A percentile compares a stretch with the other conserved stretches of the same genome.
phyloP scores from a whole-genome alignment of 2,797 vertebrate species.

The Mus caroli region DNA sequence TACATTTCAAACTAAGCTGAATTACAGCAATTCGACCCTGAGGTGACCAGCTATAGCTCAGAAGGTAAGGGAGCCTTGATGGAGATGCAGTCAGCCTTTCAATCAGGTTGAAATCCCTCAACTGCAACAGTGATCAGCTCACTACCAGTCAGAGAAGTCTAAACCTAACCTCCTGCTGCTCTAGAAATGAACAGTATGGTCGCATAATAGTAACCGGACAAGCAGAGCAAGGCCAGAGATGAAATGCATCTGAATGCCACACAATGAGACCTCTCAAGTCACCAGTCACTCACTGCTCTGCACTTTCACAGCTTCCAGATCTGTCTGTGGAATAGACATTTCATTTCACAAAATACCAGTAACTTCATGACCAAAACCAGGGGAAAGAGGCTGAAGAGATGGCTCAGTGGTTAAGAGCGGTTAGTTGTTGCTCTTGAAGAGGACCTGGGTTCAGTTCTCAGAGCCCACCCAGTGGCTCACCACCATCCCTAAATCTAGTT shows the following conservation, averaged over 20 bases:
- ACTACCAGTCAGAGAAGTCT: background rate
- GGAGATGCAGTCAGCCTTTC: background rate
- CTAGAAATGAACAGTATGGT: background rate
- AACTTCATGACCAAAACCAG: background rate
- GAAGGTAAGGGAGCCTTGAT: background rate
- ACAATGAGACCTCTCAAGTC: background rate
- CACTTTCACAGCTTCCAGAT: background rate
- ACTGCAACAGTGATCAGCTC: background rate
- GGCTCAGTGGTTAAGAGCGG: background rate
- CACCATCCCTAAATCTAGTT: background rate
- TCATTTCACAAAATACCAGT: background rate
- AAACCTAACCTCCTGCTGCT: background rate
- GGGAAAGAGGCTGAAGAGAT: background rate
- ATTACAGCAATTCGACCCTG: background rate
- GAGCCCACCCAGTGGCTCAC: background rate
- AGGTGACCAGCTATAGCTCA: background rate
- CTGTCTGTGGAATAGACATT: conserved; percentile 18
- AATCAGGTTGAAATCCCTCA: background rate
- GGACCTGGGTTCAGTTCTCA: background rate
- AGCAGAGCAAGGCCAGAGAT: background rate
- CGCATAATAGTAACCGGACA: background rate
- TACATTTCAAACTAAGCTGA: conserved; percentile 44
- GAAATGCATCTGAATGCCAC: conserved; percentile 18
- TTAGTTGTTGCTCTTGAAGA: background rate
- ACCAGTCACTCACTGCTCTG: background rate